Evolutionary conservation across 1,140 invertebrate species (phyloP).

Genomic region (Scaptomyza hsui): DNA sequence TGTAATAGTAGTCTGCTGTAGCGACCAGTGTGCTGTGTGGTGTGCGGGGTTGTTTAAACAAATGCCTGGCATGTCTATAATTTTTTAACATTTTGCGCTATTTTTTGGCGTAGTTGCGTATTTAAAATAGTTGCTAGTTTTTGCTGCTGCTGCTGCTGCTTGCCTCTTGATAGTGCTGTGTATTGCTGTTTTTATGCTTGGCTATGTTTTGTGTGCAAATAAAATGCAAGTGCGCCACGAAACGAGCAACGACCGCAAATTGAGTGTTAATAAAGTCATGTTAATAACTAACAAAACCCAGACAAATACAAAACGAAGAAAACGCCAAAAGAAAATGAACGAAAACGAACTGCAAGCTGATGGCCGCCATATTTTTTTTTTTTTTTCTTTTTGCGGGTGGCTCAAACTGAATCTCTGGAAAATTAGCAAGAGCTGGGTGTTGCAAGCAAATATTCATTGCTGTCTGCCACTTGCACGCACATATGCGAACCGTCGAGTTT

Average conservation of each 20-base stretch:
- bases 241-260: conserved; percentile 71
- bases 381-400: neutral
- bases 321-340: neutral
- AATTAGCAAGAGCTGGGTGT: conserved; percentile 49
- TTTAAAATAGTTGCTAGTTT: conserved; percentile 50
- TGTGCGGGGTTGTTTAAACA: conserved; percentile 63
- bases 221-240: conserved; percentile 59
- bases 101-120: conserved; percentile 45
- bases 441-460: conserved; percentile 60
- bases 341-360: conserved; percentile 6
- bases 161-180: neutral
- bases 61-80: conserved; percentile 69
- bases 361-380: neutral
- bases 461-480: conserved; percentile 40
- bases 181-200: conserved; percentile 46
- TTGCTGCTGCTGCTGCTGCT: neutral
- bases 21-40: conserved; percentile 61
- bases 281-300: conserved; percentile 69
- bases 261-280: conserved; percentile 82
- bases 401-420: conserved; percentile 31
- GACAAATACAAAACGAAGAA: conserved; percentile 4
- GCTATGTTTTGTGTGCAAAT: conserved; percentile 62
- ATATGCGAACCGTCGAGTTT: conserved; percentile 39
- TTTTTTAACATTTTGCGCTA: conserved; percentile 54
- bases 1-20: conserved; percentile 23